Conservation (phyloP, 2,113 vertebrate genomes). For the Ciconia boyciana region DNA sequence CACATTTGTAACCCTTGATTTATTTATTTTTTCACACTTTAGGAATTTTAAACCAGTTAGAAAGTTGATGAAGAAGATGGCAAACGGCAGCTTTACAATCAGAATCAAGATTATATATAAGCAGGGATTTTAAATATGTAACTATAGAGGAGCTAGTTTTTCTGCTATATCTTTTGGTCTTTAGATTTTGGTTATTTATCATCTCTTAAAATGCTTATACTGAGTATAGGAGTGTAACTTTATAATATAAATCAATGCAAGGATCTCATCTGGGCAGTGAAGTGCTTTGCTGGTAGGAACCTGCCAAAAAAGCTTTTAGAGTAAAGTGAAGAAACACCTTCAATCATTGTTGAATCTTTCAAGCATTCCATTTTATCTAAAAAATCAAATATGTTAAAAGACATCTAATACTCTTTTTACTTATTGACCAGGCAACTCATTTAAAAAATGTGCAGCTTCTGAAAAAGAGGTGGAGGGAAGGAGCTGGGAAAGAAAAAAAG, state of each 20-base stretch:
- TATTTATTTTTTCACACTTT: neutral
- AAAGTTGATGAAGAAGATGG: neutral
- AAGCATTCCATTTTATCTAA: conserved; percentile 11
- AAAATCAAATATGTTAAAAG: conserved; percentile 17
- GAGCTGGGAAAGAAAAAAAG: neutral
- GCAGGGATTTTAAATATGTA: neutral
- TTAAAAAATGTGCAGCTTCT: neutral
- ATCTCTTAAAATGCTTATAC: neutral
- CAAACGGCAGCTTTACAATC: neutral
- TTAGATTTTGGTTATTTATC: neutral
- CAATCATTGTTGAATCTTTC: neutral
- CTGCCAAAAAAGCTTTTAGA: conserved; percentile 16
- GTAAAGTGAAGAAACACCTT: neutral
- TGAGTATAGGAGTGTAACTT: neutral
- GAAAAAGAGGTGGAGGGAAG: neutral
- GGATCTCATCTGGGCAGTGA: neutral
- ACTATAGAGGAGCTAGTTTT: neutral
- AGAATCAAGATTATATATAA: neutral
- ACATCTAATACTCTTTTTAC: neutral
- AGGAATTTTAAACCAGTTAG: neutral
- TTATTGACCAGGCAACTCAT: conserved; percentile 35
- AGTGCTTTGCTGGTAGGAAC: neutral
- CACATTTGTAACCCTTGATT: neutral
- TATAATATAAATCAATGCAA: neutral
- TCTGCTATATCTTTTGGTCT: neutral